A percentile compares a stretch with the other conserved stretches of the same genome.
phyloP scores from a whole-genome alignment of 2,113 vertebrate species.

The Gobio gobio region DNA sequence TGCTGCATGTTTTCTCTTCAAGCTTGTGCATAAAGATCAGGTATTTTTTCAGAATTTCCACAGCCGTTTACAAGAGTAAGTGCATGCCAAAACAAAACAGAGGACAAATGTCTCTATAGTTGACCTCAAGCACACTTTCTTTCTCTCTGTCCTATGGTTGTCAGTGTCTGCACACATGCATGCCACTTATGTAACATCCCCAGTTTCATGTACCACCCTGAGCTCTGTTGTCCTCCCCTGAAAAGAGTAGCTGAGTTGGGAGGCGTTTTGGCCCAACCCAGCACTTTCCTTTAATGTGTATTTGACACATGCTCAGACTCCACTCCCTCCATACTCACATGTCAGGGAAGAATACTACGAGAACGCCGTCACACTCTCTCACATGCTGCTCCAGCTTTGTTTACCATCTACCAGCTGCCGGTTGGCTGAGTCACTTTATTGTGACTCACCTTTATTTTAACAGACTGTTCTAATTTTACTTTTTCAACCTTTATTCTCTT shows the following conservation, averaged over 20 bases:
- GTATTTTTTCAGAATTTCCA: neutral
- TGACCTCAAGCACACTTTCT: neutral
- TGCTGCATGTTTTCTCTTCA: slow-evolving; percentile 4
- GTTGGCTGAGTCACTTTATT: slow-evolving; percentile 31
- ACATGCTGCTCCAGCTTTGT: slow-evolving; percentile 67
- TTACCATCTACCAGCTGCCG: slow-evolving; percentile 61
- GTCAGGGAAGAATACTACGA: slow-evolving; percentile 54
- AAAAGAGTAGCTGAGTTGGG: slow-evolving; percentile 23
- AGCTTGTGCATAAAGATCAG: slow-evolving; percentile 7
- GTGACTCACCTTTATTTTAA: neutral
- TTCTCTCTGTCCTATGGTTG: neutral
- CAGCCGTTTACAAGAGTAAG: neutral
- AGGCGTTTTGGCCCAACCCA: slow-evolving; percentile 22
- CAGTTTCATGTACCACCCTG: slow-evolving; percentile 24
- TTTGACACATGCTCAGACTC: neutral
- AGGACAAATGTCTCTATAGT: neutral
- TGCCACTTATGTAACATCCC: slow-evolving; percentile 36
- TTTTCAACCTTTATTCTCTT: neutral
- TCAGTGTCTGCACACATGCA: slow-evolving; percentile 1
- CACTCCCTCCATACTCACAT: slow-evolving; percentile 66
- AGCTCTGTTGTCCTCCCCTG: slow-evolving; percentile 16
- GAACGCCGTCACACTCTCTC: slow-evolving; percentile 62
- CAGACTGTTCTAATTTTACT: neutral
- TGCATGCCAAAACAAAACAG: neutral
- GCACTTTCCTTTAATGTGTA: slow-evolving; percentile 15